Evolutionary conservation across 2,113 vertebrate species (phyloP).

Genomic region (Phainopepla nitens): DNA sequence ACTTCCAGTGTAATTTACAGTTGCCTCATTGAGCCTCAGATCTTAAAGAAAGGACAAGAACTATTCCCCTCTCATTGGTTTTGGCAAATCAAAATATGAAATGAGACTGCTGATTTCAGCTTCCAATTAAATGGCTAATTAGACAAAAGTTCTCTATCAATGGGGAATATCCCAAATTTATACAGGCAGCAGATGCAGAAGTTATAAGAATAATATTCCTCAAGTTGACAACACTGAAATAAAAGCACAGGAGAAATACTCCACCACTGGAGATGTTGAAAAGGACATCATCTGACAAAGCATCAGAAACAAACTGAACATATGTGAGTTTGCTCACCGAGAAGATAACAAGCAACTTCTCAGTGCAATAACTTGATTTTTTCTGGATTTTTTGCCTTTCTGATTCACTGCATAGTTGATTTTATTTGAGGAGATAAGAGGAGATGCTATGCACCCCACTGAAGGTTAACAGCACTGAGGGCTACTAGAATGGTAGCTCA

Average conservation of each 20-base stretch:
- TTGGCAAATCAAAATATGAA: background rate
- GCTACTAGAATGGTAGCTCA: background rate
- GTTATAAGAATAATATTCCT: background rate
- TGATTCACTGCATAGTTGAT: background rate
- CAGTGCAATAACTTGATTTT: background rate
- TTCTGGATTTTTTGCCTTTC: background rate
- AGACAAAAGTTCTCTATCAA: background rate
- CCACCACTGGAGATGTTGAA: background rate
- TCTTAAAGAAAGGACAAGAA: background rate
- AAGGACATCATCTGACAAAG: background rate
- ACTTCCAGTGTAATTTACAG: background rate
- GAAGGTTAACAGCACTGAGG: background rate
- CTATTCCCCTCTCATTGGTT: background rate
- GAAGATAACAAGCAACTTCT: background rate
- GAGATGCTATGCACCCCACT: background rate
- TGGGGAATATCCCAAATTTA: background rate
- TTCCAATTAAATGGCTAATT: conserved; percentile 19
- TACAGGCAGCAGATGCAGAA: background rate
- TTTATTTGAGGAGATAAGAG: background rate
- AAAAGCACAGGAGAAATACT: background rate
- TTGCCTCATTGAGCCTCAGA: background rate
- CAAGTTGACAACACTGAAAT: background rate
- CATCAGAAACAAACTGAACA: background rate
- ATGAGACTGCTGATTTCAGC: background rate
- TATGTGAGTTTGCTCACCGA: background rate